Evolutionary conservation across 2,888 invertebrate genomes (phyloP).

Genomic region (Ornithoptera alexandrae): DNA sequence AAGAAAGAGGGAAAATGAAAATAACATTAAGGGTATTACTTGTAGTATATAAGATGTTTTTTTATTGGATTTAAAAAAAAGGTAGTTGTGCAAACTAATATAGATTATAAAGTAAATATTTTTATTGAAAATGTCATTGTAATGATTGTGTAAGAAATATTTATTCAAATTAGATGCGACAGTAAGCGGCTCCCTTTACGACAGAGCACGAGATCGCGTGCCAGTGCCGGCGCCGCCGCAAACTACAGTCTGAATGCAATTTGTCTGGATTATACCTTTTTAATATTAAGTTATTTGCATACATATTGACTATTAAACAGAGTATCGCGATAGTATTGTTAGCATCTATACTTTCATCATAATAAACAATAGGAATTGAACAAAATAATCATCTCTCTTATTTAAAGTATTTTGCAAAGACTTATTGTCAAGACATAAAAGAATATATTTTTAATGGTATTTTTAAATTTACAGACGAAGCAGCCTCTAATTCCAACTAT

Average conservation of each 20-base stretch:
- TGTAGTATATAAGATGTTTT: no score
- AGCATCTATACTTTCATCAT: background rate
- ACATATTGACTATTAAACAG: background rate
- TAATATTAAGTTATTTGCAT: slow-evolving; percentile 16
- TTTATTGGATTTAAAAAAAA: no score
- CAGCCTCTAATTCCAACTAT: no score
- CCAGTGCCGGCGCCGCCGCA: slow-evolving; percentile 15
- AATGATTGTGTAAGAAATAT: slow-evolving; percentile 11
- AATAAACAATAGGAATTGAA: background rate
- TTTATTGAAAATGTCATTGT: background rate
- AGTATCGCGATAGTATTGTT: background rate
- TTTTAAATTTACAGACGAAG: background rate
- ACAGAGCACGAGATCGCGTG: slow-evolving; percentile 24
- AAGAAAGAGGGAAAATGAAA: no score
- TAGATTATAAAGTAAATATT: background rate
- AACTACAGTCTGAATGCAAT: slow-evolving; percentile 20
- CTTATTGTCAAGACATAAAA: background rate
- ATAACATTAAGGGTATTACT: no score
- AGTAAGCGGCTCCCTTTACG: slow-evolving; percentile 4
- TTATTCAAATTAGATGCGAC: slow-evolving; percentile 16
- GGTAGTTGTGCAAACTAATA: no score
- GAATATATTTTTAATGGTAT: background rate
- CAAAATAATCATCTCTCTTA: background rate
- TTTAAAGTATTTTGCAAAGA: background rate
- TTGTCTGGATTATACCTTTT: slow-evolving; percentile 13